Evolutionary conservation across 2,888 invertebrate species (phyloP), one percentile per base, ranked within the genome.

Genomic region (Aromia moschata): DNA sequence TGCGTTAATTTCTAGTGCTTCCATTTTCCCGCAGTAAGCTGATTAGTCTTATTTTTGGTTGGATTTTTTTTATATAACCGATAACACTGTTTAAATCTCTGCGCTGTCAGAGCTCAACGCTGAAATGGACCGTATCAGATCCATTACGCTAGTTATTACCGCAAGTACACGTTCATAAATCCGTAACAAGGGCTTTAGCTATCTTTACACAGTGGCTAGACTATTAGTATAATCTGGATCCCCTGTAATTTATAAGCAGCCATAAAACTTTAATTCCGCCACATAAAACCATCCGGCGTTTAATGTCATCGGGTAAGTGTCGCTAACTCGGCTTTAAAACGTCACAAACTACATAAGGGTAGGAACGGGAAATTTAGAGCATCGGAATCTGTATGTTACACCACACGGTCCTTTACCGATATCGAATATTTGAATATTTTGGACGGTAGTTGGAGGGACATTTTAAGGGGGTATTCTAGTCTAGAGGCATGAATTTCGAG

Each of bases 321-420:
- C 33, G 33, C n/a, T 33, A 33, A 33, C 33, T 33, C 33, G 33
- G 33, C 25, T 33, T 33, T 33, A 33, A 33, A 33, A 10, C n/a
- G 33, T 33, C n/a, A 33, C 33, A 25, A 25, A 25, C 25, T 25
- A 5, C 25, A 4, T 33, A 33, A 33, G 33, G n/a, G n/a, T 33
- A 11, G n/a, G 2, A 33, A 25, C 9, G 33, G 5, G 33, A 2
- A 33, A 33, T 11, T 33, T 33, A 33, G n/a, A 33, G n/a, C 11
- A 11, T 10, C 2, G 33, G 33, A 33, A 10, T 5, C 33, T 10
- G n/a, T 33, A 7, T 33, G 33, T 3, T 7, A 33, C 10, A 33
- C 9, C n/a, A n/a, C n/a, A n/a, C n/a, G 25, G 25, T 25, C 9
- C 4, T 25, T 25, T 25, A 9, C 25, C 9, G 25, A 25, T 25